Percentiles rank a stretch among this genome's conserved stretches.
These are phyloP conservation scores for Lasioglossum vierecki DNA, from an alignment of 2,888 invertebrate genomes.

Conservation along the genomic window DNA sequence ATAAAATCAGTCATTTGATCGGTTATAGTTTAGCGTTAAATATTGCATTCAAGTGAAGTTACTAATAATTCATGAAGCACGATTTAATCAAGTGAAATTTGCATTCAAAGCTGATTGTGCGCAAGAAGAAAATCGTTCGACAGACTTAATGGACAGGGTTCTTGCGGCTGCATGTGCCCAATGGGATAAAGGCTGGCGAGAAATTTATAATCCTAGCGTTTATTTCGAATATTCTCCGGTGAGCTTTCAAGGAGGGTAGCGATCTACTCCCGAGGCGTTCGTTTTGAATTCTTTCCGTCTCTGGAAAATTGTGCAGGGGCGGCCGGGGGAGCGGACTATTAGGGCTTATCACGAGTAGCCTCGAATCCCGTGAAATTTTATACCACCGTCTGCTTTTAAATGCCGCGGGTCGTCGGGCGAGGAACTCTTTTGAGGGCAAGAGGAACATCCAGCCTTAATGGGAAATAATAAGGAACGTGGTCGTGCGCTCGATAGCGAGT, in stretches of 20 bases:
- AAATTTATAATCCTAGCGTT: conserved; percentile 17
- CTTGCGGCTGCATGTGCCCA: neutral
- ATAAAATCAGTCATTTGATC: too few relatives aligned
- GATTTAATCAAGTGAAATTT: neutral
- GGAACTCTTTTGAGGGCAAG: conserved; percentile 51
- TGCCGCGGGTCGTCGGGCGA: conserved; percentile 39
- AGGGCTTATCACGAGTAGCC: conserved; percentile 47
- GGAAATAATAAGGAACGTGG: conserved; percentile 64
- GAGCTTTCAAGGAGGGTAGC: conserved; percentile 5
- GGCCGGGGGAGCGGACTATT: conserved; percentile 19
- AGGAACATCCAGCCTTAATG: conserved; percentile 59
- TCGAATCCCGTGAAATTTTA: conserved; percentile 64
- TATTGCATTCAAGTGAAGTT: too few relatives aligned
- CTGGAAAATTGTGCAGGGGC: conserved; percentile 10
- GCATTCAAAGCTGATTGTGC: neutral
- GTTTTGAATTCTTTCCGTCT: conserved; percentile 31
- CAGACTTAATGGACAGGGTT: neutral
- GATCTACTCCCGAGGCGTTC: conserved; percentile 13
- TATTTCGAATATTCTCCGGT: conserved; percentile 14
- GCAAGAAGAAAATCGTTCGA: neutral
- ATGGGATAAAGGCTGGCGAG: conserved; percentile 9
- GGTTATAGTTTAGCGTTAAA: too few relatives aligned
- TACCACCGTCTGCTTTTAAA: conserved; percentile 60
- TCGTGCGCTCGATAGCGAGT: conserved; percentile 54
- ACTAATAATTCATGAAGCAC: too few relatives aligned